Evolutionary conservation across 2,888 invertebrate genomes (phyloP).

Genomic region (Hylaea fasciaria): DNA sequence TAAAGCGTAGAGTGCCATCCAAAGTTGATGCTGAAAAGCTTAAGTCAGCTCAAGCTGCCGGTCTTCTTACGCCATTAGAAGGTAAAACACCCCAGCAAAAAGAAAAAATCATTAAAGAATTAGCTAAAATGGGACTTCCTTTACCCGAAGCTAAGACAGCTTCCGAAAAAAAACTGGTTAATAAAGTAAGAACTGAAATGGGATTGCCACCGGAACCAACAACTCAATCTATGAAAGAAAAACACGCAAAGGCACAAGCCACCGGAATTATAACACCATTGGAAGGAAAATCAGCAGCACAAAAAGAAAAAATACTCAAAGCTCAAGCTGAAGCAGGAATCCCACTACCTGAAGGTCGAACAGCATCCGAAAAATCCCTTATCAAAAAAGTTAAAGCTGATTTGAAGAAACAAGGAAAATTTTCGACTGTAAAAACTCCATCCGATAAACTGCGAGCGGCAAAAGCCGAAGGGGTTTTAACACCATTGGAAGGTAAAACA

Average conservation of each 20-base stretch:
- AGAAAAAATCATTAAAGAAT: slow-evolving; percentile 45
- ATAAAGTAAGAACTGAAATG: slow-evolving; percentile 43
- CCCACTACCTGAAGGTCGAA: slow-evolving; percentile 40
- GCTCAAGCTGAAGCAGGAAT: no score
- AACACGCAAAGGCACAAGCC: no score
- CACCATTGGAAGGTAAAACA: slow-evolving; percentile 37
- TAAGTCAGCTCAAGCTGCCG: slow-evolving; percentile 39
- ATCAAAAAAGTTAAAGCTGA: slow-evolving; percentile 35
- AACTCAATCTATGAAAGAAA: slow-evolving; percentile 18
- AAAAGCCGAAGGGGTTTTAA: neutral
- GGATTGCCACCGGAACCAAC: slow-evolving; percentile 50
- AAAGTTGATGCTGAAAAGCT: slow-evolving; percentile 40
- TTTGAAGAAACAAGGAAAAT: neutral
- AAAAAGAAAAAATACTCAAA: no score
- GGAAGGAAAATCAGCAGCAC: no score
- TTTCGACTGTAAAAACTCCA: no score
- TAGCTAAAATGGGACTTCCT: slow-evolving; percentile 38
- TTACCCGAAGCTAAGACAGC: slow-evolving; percentile 46
- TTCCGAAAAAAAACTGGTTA: slow-evolving; percentile 47
- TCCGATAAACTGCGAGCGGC: neutral
- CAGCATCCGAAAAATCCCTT: slow-evolving; percentile 41
- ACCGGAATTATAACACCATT: no score
- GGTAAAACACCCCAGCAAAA: slow-evolving; percentile 47
- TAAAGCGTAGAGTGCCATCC: neutral
- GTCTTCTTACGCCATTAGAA: slow-evolving; percentile 43